Evolutionary conservation across 2,113 vertebrate genomes (phyloP).

Genomic region (Ophthalmolycus amberensis): DNA sequence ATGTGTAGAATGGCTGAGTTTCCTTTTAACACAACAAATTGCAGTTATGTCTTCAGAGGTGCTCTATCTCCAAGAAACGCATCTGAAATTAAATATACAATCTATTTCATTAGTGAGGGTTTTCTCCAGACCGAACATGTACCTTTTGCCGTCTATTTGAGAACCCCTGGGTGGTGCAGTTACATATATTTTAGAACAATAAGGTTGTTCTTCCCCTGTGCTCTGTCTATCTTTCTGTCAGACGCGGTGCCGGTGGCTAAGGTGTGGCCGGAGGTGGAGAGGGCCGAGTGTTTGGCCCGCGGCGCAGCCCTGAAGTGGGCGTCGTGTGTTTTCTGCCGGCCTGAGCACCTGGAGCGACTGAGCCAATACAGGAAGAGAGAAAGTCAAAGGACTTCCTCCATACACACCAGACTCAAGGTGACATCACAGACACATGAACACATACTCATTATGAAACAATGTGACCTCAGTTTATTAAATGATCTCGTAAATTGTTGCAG

Average conservation of each 20-base stretch:
- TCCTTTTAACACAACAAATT: too few species aligned
- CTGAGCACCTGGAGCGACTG: constrained; percentile 91
- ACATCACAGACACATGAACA: constrained; percentile 18
- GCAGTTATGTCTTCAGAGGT: too few species aligned
- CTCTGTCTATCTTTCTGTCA: neutral
- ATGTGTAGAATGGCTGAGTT: too few species aligned
- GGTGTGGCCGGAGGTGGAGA: constrained; percentile 86
- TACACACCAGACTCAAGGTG: constrained; percentile 95
- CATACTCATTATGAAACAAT: neutral
- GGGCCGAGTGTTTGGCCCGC: constrained; percentile 90
- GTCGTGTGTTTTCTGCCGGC: constrained; percentile 92
- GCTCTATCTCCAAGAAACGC: too few species aligned
- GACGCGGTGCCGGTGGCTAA: constrained; percentile 37
- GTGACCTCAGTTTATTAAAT: neutral
- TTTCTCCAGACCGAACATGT: too few species aligned
- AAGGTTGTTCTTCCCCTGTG: neutral
- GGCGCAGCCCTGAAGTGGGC: constrained; percentile 98
- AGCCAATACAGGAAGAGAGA: constrained; percentile 91
- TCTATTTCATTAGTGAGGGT: too few species aligned
- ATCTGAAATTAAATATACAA: too few species aligned
- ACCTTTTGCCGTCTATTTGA: neutral
- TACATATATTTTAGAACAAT: neutral
- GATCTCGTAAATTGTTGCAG: neutral
- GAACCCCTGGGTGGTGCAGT: neutral
- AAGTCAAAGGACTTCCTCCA: constrained; percentile 90